phyloP scores from a whole-genome alignment of 2,888 invertebrate species.

The Drosophila infuscata region DNA sequence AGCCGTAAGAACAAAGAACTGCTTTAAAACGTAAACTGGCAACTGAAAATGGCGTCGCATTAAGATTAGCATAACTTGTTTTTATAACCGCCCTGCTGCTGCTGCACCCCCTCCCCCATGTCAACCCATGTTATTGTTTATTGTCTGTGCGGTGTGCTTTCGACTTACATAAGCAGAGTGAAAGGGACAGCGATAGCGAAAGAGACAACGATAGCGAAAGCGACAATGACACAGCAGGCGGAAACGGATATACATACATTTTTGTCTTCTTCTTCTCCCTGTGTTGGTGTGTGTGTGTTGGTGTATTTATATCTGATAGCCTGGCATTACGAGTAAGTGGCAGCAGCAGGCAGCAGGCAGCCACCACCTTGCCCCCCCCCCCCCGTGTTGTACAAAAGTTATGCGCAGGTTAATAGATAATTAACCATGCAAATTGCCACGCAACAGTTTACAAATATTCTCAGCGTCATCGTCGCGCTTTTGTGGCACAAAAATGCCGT shows the following conservation, averaged over 20 bases:
- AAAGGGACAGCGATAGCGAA: slow-evolving; percentile 38
- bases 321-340: slow-evolving; percentile 37
- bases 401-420: slow-evolving; percentile 80
- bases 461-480: slow-evolving; percentile 42
- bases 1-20: slow-evolving; percentile 45
- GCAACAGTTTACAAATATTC: slow-evolving; percentile 80
- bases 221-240: slow-evolving; percentile 37
- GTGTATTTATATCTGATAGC: slow-evolving; percentile 29
- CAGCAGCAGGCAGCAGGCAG: slow-evolving; percentile 13
- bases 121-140: slow-evolving; percentile 18
- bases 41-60: slow-evolving; percentile 61
- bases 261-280: slow-evolving; percentile 25
- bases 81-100: slow-evolving; percentile 46
- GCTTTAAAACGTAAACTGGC: slow-evolving; percentile 53
- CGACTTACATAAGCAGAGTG: slow-evolving; percentile 51
- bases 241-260: slow-evolving; percentile 70
- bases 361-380: neutral
- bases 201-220: slow-evolving; percentile 34
- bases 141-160: slow-evolving; percentile 46
- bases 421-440: slow-evolving; percentile 78
- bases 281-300: slow-evolving; percentile 9
- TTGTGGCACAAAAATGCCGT: slow-evolving; percentile 27
- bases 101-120: slow-evolving; percentile 2
- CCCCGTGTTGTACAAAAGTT: slow-evolving; percentile 55
- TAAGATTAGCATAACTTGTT: slow-evolving; percentile 75